Base-by-base conservation (phyloP, 1,140 invertebrate species). In the Drosophila littoralis region DNA sequence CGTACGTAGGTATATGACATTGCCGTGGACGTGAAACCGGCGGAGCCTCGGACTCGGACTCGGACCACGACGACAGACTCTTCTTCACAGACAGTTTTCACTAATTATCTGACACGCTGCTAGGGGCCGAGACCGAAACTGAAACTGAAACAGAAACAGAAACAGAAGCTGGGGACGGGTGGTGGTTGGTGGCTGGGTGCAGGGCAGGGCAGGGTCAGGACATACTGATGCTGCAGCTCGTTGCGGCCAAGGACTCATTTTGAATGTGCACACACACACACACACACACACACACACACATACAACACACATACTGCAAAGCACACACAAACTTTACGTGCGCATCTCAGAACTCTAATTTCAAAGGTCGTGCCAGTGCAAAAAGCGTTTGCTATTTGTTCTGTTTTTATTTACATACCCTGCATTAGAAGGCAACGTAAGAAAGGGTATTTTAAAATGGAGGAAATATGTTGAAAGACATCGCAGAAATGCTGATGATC, bases 61-160 rank as follows among this genome's bases (percentile, higher is more conserved):
- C 52, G 71, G 71, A 57, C 57, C 51, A 72, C 73, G 51, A 63
- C 67, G 67, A 55, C 45, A 71, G 72, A 61, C 71, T 61, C 58
- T 89, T 88, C 83, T 88, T 89, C 79, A 88, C 84, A 88, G 83
- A 88, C 83, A 89, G 83, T 88, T 88, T 88, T 88, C 83, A 88
- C 83, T 89, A 88, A 88, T 88, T 88, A 88, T 88, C 84, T 83
- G 83, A 86, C 83, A 86, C 73, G 77, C 54, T 86, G 84, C 75
- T 88, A 32, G 83, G 46, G 58, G 75, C 71, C 65, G 72, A 59
- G 45, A 50, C 54, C 45, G 45, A 50, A 68, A 59, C 52, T 57
- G 60, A 42, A 36, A 15, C 28, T 9, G 28, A 22, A 38, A 38
- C 33, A 13, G 48, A 52, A 36, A 32, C 58, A 71, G 75, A 50